Base-by-base conservation (phyloP, 2,888 invertebrate genomes). In the Drosophila cognata region DNA sequence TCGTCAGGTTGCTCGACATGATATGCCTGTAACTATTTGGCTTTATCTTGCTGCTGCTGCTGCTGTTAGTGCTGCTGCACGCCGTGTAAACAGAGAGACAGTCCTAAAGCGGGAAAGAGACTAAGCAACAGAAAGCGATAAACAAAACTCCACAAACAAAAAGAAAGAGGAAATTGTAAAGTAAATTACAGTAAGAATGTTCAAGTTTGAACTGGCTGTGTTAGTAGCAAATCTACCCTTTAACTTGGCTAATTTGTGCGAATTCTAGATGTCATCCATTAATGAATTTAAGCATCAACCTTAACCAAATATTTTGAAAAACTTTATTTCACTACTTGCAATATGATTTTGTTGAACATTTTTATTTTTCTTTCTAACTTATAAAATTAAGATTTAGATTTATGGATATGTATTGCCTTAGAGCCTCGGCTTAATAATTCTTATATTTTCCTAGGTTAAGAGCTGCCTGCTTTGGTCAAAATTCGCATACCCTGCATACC, bases 21-120 rank as follows among this genome's bases (percentile, higher is more conserved):
- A 88, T 84, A 81, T 72, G 74, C 81, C 70, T 83, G 84, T 83
- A 88, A 84, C 84, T 81, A 81, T 84, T 84, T 84, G 84, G 88
- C 88, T 84, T 88, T 86, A 88, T 84, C 81, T 78, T 72, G 83
- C 75, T 82, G 66, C 62, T 73, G 71, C 77, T 81, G 77, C 55
- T 64, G 77, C 64, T 57, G 62, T 38, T 53, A 65, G 69, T 69
- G 59, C 67, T 38, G 29, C 65, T 81, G 69, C 70, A 73, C 69
- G 69, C 56, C 59, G 64, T 77, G 75, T 72, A 85, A 80, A 85
- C 75, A 82, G 61, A 60, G 51, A 59, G 58, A 64, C 51, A 59
- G 50, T 62, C 51, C 51, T 38, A 66, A 63, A 53, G 60, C 36
- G 51, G 58, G 18, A n/a, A 43, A 55, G 56, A 41, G 65, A 69